Evolutionary conservation across 2,113 vertebrate species (phyloP).

Genomic region (Syngnathus typhle): DNA sequence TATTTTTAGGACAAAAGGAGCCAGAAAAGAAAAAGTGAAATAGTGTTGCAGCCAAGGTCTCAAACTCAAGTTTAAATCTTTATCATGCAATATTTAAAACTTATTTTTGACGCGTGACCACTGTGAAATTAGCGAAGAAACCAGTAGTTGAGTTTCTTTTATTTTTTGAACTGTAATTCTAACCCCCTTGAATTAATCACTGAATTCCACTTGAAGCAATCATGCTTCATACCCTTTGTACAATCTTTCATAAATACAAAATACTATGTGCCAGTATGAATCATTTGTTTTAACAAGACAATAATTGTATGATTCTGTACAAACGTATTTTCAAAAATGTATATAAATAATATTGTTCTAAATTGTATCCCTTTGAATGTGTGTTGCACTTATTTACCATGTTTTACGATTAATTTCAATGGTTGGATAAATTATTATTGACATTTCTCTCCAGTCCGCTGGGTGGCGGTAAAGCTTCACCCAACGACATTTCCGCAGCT

Average conservation of each 20-base stretch:
- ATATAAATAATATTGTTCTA: background rate
- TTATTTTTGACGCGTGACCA: background rate
- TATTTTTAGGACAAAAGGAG: background rate
- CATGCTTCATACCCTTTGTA: background rate
- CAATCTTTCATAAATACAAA: background rate
- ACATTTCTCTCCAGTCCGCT: constrained; percentile 31
- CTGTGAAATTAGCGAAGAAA: background rate
- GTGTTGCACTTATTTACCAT: background rate
- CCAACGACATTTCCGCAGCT: background rate
- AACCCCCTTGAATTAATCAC: background rate
- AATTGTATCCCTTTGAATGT: background rate
- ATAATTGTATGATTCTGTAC: background rate
- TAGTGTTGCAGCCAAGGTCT: background rate
- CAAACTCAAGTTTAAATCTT: background rate
- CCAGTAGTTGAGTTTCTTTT: background rate
- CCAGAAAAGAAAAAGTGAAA: background rate
- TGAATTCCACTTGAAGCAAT: background rate
- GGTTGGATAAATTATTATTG: background rate
- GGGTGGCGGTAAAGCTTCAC: constrained; percentile 37
- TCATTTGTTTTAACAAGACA: background rate
- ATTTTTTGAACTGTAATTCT: background rate
- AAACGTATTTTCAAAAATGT: background rate
- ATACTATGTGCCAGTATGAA: background rate
- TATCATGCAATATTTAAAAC: too few relatives aligned
- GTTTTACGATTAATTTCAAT: too few relatives aligned